These are phyloP conservation scores for Tylochromis polylepis DNA, from an alignment of 2,113 vertebrate species.

Conservation along the genomic window DNA sequence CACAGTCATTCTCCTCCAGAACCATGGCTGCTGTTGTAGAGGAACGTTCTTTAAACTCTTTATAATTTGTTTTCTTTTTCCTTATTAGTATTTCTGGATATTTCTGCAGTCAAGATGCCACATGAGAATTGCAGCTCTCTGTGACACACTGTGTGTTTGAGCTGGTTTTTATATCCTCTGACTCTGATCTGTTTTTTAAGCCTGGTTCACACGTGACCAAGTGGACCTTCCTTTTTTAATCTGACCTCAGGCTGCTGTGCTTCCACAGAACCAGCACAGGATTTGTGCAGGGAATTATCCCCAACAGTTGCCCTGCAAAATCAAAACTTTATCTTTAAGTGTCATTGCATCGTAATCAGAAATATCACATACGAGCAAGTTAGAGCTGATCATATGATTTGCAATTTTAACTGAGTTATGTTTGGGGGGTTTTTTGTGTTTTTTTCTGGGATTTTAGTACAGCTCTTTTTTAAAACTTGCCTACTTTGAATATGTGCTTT, in stretches of 20 bases:
- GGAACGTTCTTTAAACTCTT: background rate
- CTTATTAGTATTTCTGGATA: background rate
- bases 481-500: background rate
- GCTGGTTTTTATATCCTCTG: slow-evolving; percentile 58
- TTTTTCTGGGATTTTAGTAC: background rate
- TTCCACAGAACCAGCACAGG: background rate
- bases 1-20: slow-evolving; percentile 72
- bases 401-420: background rate
- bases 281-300: background rate
- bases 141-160: slow-evolving; percentile 23
- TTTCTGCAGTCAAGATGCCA: background rate
- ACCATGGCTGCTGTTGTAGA: slow-evolving; percentile 75
- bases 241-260: slow-evolving; percentile 44
- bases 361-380: background rate
- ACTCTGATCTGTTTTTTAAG: slow-evolving; percentile 57
- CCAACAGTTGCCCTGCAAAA: background rate
- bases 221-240: slow-evolving; percentile 49
- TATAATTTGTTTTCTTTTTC: background rate
- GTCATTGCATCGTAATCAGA: background rate
- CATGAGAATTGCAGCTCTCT: background rate
- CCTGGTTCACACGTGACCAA: slow-evolving; percentile 33
- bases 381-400: background rate
- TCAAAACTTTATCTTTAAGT: background rate
- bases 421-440: no score
- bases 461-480: background rate